Conservation (phyloP, 2,113 vertebrate species). For the Butorides virescens region DNA sequence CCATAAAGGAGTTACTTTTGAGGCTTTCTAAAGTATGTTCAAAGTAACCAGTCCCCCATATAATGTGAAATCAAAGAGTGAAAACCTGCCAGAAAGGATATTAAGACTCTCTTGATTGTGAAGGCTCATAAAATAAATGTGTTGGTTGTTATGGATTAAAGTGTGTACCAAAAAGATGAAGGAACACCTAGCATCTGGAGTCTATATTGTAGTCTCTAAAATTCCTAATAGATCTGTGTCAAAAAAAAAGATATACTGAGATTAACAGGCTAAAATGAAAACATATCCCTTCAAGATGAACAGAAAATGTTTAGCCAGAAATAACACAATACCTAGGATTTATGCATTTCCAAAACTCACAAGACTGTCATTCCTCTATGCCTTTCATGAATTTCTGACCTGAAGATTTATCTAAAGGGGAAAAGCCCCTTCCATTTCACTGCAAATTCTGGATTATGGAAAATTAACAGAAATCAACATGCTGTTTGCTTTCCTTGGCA, state of each 20-base stretch:
- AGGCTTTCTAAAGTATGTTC: constrained; percentile 44
- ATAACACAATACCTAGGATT: constrained; percentile 35
- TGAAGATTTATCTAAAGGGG: constrained; percentile 8
- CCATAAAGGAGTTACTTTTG: constrained; percentile 23
- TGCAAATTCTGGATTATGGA: neutral
- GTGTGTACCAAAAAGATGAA: constrained; percentile 64
- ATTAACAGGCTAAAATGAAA: constrained; percentile 61
- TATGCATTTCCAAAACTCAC: constrained; percentile 8
- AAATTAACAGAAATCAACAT: neutral
- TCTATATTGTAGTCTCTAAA: constrained; percentile 67
- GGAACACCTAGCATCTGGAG: constrained; percentile 63
- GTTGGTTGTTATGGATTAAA: constrained; percentile 72
- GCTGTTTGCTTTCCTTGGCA: neutral
- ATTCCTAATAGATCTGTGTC: constrained; percentile 65
- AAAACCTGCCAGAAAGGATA: constrained; percentile 47
- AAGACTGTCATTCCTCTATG: neutral
- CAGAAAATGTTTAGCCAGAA: constrained; percentile 15
- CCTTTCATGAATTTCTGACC: neutral
- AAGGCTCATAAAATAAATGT: constrained; percentile 60
- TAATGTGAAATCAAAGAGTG: constrained; percentile 21
- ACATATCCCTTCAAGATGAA: constrained; percentile 13
- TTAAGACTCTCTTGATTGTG: constrained; percentile 56
- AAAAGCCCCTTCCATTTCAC: constrained; percentile 20
- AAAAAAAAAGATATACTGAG: constrained; percentile 50
- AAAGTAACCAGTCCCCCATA: constrained; percentile 26